These are phyloP conservation scores for Aspidiotus rigidus DNA, from an alignment of 2,888 invertebrate species.

Conservation along the genomic window DNA sequence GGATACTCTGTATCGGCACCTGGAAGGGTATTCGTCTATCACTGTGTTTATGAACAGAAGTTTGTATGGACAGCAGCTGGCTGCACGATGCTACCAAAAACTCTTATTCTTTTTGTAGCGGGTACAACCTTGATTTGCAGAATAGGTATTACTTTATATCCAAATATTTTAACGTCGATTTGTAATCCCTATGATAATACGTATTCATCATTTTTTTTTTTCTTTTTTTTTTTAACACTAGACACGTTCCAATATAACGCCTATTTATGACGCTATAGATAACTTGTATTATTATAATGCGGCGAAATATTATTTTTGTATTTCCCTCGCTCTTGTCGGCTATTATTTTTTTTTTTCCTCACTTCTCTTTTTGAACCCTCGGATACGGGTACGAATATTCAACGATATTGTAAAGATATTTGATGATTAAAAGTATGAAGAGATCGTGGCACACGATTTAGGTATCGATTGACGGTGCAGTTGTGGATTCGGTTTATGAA, in stretches of 20 bases:
- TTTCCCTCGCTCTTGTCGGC: no score
- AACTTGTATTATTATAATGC: no score
- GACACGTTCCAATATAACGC: constrained; percentile 3
- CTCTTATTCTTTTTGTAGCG: not conserved
- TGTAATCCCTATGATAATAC: constrained; percentile 29
- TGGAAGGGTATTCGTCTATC: constrained; percentile 18
- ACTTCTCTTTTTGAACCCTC: no score
- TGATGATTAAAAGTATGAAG: no score
- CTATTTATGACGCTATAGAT: not conserved
- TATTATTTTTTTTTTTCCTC: no score
- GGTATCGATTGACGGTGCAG: no score
- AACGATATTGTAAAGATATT: no score
- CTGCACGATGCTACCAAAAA: constrained; percentile 4
- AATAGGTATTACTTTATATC: constrained; percentile 25
- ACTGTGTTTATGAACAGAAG: not conserved
- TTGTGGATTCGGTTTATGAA: no score
- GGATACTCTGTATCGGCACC: constrained; percentile 27
- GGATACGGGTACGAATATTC: no score
- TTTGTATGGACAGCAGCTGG: constrained; percentile 26
- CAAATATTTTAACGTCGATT: constrained; percentile 31
- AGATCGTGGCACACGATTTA: no score
- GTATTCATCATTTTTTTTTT: constrained; percentile 21
- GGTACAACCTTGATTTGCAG: constrained; percentile 14
- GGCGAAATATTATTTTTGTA: no score
- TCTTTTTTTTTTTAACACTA: constrained; percentile 4